Conservation (phyloP, 2,797 vertebrate genomes). For the Bradypodion pumilum region DNA sequence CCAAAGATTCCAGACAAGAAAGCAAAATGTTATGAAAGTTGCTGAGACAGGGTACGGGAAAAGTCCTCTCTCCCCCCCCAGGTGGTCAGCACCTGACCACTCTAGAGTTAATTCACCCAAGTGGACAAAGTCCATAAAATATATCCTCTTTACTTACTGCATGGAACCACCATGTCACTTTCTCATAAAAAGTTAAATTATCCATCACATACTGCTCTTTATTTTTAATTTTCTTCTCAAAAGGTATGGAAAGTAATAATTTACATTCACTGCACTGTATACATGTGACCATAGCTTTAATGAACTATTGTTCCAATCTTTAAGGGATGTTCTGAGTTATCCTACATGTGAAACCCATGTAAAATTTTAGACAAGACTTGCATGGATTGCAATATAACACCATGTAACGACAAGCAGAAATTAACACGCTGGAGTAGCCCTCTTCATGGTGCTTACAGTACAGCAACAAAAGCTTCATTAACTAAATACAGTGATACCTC, state of each 20-base stretch:
- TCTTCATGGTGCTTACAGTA: too few species aligned
- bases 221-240: constrained; percentile 18
- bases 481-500: too few species aligned
- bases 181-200: constrained; percentile 14
- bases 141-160: not conserved
- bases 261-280: constrained; percentile 45
- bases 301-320: constrained; percentile 49
- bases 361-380: constrained; percentile 46
- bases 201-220: constrained; percentile 6
- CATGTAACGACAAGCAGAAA: not conserved
- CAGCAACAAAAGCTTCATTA: not conserved
- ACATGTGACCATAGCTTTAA: constrained; percentile 49
- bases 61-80: too few species aligned
- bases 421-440: not conserved
- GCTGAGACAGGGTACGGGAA: too few species aligned
- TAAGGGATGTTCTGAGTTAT: constrained; percentile 47
- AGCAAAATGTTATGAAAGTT: too few species aligned
- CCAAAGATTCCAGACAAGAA: too few species aligned
- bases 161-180: not conserved
- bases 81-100: not conserved
- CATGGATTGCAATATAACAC: constrained; percentile 28
- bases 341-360: constrained; percentile 22
- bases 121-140: not conserved
- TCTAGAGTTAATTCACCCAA: not conserved
- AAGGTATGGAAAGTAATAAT: constrained; percentile 26